Conservation (phyloP, 2,888 invertebrate species). For the Anoncus sp. region DNA sequence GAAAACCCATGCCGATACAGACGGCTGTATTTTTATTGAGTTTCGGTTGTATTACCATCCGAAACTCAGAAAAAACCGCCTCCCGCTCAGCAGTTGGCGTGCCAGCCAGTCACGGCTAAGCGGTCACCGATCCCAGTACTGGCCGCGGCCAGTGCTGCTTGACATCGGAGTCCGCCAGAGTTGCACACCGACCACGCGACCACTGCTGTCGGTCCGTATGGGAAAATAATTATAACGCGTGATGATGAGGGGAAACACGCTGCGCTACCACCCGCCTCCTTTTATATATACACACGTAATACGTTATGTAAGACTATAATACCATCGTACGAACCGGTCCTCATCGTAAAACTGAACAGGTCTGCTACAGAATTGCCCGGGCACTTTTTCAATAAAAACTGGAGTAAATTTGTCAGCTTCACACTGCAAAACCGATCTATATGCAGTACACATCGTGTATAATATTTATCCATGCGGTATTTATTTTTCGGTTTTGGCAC, state of each 20-base stretch:
- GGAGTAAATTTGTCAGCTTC: conserved; percentile 61
- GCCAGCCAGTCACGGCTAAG: no score
- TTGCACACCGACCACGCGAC: no score
- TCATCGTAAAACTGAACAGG: conserved; percentile 40
- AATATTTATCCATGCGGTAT: conserved; percentile 67
- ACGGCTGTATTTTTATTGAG: no score
- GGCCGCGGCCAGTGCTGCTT: no score
- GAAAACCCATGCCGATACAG: no score
- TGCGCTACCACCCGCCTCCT: conserved; percentile 59
- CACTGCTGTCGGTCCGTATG: no score
- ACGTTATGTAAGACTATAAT: conserved; percentile 5
- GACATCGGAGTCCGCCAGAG: no score
- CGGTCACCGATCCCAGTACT: no score
- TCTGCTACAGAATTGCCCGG: conserved; percentile 10
- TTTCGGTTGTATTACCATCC: no score
- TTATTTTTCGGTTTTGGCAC: conserved; percentile 70
- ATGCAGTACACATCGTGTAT: conserved; percentile 43
- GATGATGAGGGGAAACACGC: conserved; percentile 67
- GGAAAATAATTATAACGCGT: conserved; percentile 80
- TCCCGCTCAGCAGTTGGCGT: no score
- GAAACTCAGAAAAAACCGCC: no score
- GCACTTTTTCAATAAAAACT: conserved; percentile 26
- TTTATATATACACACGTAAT: conserved; percentile 20
- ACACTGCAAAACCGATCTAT: conserved; percentile 69
- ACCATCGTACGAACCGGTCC: conserved; percentile 13